These are phyloP conservation scores for Scalopus aquaticus DNA, from an alignment of 2,113 vertebrate genomes.

Conservation along the genomic window DNA sequence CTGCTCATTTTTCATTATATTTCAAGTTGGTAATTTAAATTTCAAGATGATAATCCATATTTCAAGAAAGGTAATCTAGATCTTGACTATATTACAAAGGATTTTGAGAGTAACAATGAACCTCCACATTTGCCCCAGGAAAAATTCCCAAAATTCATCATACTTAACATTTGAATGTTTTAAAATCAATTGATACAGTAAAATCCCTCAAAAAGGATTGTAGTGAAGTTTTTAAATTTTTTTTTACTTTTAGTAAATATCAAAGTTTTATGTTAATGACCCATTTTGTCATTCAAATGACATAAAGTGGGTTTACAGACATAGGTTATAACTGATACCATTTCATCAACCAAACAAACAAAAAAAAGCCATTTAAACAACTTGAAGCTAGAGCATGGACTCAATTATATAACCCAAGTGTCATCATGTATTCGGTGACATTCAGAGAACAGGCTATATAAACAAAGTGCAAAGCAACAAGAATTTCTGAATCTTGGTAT, in stretches of 20 bases:
- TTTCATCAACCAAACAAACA: not conserved
- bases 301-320: not conserved
- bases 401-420: not conserved
- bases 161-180: not conserved
- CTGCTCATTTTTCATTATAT: not conserved
- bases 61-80: not conserved
- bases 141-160: not conserved
- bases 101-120: constrained; percentile 9
- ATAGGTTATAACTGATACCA: not conserved
- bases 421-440: not conserved
- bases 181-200: not conserved
- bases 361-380: not conserved
- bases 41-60: constrained; percentile 15
- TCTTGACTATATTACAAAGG: not conserved
- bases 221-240: not conserved
- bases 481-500: not conserved
- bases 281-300: not conserved
- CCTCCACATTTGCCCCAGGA: not conserved
- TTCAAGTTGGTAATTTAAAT: not conserved
- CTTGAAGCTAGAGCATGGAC: not conserved
- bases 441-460: not conserved
- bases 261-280: not conserved
- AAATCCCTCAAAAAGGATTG: not conserved
- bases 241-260: not conserved
- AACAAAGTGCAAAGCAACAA: not conserved